Evolutionary conservation across 2,888 invertebrate genomes (phyloP), one percentile per base, ranked within the genome.

Genomic region (Andrena flavipes): DNA sequence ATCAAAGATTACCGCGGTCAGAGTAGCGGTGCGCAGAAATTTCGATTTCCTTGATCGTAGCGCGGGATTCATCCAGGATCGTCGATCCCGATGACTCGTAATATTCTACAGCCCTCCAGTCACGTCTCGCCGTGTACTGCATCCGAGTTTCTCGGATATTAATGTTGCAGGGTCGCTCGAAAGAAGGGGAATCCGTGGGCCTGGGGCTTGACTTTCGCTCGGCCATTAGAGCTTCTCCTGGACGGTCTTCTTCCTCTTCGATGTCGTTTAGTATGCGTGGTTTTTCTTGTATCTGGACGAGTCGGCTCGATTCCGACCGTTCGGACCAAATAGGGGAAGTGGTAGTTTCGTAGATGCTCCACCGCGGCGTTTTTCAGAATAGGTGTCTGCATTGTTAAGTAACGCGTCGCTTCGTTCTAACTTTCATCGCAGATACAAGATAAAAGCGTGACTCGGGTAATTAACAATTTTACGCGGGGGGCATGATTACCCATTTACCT

Each of bases 141-240:
- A 90, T 89, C 86, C 87, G 87, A 87, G 89, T 90, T 91, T 90
- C 90, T 90, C 90, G 85, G 87, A 87, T 88, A 87, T 86, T 86
- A 87, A 87, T 73, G 88, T 84, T 86, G 87, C 88, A 89, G 84
- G 85, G 80, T 91, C 87, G 88, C 67, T 84, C 72, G 67, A 85
- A 81, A 68, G 85, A 87, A 87, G 84, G 81, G 85, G 82, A 84
- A 82, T 68, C 76, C 70, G 68, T 75, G 82, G 75, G 84, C 84
- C 88, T 80, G 84, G 79, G 91, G 90, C 90, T 85, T 79, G 90
- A 92, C 92, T 92, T 92, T 92, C 92, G 91, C 92, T 92, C 89
- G 87, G 67, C 82, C 73, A 75, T 69, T 60, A 68, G 77, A 69
- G 62, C 79, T 82, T 87, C 84, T 82, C 76, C 63, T 76, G 42